These are phyloP conservation scores for Sciurus carolinensis DNA, from an alignment of 2,797 vertebrate species.

Conservation along the genomic window DNA sequence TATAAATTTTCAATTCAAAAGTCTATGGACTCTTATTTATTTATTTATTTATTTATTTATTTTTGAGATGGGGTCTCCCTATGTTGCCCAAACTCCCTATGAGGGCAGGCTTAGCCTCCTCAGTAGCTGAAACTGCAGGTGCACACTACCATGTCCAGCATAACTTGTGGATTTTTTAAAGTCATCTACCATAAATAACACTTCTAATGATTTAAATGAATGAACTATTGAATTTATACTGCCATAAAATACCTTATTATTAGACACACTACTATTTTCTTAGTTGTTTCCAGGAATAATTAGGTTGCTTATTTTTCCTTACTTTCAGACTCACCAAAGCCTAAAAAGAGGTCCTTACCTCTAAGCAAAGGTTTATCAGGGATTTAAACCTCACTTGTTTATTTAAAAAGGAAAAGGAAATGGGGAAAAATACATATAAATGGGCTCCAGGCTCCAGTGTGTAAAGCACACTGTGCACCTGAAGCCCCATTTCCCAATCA, in stretches of 20 bases:
- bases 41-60: too few relatives aligned
- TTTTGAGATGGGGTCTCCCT: background rate
- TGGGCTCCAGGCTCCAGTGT: too few relatives aligned
- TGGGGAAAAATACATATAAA: too few relatives aligned
- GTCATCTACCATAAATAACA: slow-evolving; percentile 26
- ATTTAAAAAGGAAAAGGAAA: too few relatives aligned
- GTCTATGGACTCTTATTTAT: too few relatives aligned
- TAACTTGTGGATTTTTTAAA: background rate
- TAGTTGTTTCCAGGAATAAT: background rate
- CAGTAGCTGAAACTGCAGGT: background rate
- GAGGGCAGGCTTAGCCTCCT: background rate
- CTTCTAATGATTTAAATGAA: background rate
- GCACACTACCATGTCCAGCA: background rate
- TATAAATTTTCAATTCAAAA: too few relatives aligned
- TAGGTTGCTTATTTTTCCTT: background rate
- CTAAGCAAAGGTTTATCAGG: too few relatives aligned
- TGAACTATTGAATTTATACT: background rate
- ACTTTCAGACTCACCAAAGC: background rate
- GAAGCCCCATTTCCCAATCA: background rate
- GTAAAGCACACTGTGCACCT: background rate
- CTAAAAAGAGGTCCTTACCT: background rate
- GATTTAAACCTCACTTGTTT: too few relatives aligned
- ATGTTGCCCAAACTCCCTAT: background rate
- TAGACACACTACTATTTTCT: background rate
- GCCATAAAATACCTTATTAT: slow-evolving; percentile 48